Percentiles rank a stretch among this genome's conserved stretches.
Conservation (phyloP, 1,140 invertebrate species). For the Oreohelix idahoensis region DNA sequence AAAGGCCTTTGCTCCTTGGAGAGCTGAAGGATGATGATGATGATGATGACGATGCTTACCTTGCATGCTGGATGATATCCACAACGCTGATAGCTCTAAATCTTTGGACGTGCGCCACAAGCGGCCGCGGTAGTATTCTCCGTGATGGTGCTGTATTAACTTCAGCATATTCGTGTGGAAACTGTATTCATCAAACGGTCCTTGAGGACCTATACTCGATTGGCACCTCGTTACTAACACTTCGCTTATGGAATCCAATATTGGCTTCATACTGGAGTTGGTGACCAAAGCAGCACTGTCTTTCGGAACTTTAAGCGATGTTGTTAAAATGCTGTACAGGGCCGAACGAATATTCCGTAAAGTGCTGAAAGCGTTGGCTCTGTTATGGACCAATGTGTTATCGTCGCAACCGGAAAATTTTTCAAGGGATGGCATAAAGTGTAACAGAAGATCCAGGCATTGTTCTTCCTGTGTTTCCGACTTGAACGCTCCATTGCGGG, state of each 20-base stretch:
- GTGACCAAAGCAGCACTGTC: constrained; percentile 41
- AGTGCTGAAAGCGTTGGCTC: constrained; percentile 15
- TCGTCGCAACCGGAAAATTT: constrained; percentile 39
- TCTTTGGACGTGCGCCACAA: constrained; percentile 7
- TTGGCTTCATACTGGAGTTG: constrained; percentile 43
- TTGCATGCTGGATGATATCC: constrained; percentile 21
- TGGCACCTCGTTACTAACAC: constrained; percentile 11
- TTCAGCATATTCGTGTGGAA: constrained; percentile 42
- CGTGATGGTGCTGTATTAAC: constrained; percentile 27
- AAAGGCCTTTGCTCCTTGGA: no score
- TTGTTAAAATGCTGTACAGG: constrained; percentile 38
- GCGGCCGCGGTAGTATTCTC: constrained; percentile 16
- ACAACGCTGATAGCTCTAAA: constrained; percentile 19
- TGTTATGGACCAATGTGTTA: constrained; percentile 1
- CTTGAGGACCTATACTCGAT: constrained; percentile 1
- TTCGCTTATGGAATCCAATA: constrained; percentile 18
- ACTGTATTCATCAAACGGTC: constrained; percentile 43
- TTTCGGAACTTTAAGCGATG: constrained; percentile 31
- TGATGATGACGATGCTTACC: no score
- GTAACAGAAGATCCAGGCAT: constrained; percentile 44
- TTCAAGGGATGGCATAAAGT: constrained; percentile 44
- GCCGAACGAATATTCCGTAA: constrained; percentile 32
- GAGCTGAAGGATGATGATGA: no score
- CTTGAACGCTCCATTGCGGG: neutral
- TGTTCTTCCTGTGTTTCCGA: constrained; percentile 37